Evolutionary conservation across 2,113 vertebrate genomes (phyloP), one percentile per base, ranked within the genome.

Genomic region (Vulpes ferrilata): DNA sequence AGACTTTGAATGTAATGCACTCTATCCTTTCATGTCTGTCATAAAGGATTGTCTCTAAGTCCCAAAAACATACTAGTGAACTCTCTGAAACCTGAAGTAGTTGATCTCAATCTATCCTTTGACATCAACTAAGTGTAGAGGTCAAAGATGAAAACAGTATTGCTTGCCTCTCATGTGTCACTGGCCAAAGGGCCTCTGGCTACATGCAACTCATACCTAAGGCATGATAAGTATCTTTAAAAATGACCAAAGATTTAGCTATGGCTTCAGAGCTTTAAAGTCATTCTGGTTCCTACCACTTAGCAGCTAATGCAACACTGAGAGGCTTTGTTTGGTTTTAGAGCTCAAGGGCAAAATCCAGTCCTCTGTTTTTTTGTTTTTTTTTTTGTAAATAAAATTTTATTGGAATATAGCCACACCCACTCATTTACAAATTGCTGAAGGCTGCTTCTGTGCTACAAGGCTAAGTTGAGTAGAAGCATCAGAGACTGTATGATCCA

Each of bases 21-120:
- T 86, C 60, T 64, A 25, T 97, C 88, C 71, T 96, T 93, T 96
- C 87, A 88, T 95, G 62, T 97, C 30, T 97, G 38, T 96, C 82
- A 78, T 94, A 67, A 71, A 97, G 80, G 91, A 64, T 88, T 32
- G 30, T 96, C 79, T 79, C 82, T 38, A 85, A 90, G 94, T 85
- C 96, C 95, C 85, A 93, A 87, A 55, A 89, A 67, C 55, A 69
- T 79, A 74, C 43, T n/a, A 8, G 7, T 19, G 51, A 55, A 35
- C 35, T 78, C 90, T 95, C 23, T 60, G 22, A 82, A 88, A 91
- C 79, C 65, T 65, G 11, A n/a, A 19, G n/a, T 0, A 3, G 5
- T 60, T 78, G 65, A 82, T 60, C 43, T 84, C 48, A 27, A 1
- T 90, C 55, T 69, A 4, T 86, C 53, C 48, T 91, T 73, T n/a